phyloP scores from a whole-genome alignment of 2,113 vertebrate species.

The Sorex fumeus region DNA sequence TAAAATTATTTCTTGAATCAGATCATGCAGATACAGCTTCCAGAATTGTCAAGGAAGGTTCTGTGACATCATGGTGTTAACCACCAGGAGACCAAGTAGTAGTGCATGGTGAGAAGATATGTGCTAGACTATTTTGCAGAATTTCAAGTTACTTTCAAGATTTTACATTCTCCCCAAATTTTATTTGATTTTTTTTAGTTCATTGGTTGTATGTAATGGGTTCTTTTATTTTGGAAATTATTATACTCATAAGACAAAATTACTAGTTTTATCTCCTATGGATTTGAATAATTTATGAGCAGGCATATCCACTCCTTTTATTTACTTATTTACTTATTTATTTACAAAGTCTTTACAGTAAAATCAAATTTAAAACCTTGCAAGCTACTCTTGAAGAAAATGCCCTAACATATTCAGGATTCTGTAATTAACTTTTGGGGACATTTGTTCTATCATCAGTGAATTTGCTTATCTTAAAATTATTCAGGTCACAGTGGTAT shows the following conservation, averaged over 20 bases:
- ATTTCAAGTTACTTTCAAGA: background rate
- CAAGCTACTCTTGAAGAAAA: background rate
- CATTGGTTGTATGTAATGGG: background rate
- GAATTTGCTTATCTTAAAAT: conserved; percentile 38
- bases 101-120: background rate
- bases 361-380: conserved; percentile 10
- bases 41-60: no score
- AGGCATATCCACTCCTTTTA: background rate
- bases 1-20: background rate
- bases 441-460: conserved; percentile 24
- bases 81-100: background rate
- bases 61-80: background rate
- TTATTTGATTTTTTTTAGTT: background rate
- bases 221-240: conserved; percentile 14
- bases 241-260: background rate
- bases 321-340: background rate
- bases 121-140: background rate
- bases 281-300: conserved; percentile 13
- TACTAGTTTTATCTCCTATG: background rate
- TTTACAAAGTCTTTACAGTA: background rate
- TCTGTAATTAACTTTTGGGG: conserved; percentile 37
- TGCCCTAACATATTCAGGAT: background rate
- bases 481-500: background rate
- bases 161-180: conserved; percentile 1
- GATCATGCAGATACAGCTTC: background rate